phyloP scores from a whole-genome alignment of 1,140 invertebrate genomes.

The Apolygus lucorum region DNA sequence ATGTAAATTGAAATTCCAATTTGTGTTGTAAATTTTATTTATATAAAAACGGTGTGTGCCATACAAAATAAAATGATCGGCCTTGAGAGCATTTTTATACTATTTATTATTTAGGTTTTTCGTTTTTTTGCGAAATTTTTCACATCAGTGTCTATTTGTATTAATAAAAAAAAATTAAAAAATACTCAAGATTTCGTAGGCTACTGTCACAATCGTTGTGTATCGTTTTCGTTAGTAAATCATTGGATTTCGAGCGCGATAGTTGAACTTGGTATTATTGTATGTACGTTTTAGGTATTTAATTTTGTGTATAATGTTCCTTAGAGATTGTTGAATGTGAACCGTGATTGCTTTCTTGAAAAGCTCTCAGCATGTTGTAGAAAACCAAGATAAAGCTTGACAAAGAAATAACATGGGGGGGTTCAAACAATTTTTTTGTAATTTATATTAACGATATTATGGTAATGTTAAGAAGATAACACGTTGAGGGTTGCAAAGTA shows the following conservation, averaged over 20 bases:
- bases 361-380: not conserved
- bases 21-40: no score
- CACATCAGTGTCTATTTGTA: slow-evolving; percentile 1
- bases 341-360: not conserved
- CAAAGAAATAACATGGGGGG: not conserved
- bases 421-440: not conserved
- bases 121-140: not conserved
- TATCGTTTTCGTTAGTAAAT: not conserved
- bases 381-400: slow-evolving; percentile 14
- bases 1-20: no score
- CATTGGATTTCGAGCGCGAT: not conserved
- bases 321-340: slow-evolving; percentile 5
- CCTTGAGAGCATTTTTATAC: slow-evolving; percentile 10
- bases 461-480: not conserved
- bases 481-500: not conserved
- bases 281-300: slow-evolving; percentile 6
- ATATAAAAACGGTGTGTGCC: slow-evolving; percentile 4
- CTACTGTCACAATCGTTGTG: not conserved
- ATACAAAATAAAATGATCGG: slow-evolving; percentile 8
- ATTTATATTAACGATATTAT: slow-evolving; percentile 4
- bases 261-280: not conserved
- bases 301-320: slow-evolving; percentile 6
- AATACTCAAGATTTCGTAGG: slow-evolving; percentile 1
- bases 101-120: not conserved
- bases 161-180: not conserved